phyloP scores from a whole-genome alignment of 2,888 invertebrate species.

The Drosophila gaucha region DNA sequence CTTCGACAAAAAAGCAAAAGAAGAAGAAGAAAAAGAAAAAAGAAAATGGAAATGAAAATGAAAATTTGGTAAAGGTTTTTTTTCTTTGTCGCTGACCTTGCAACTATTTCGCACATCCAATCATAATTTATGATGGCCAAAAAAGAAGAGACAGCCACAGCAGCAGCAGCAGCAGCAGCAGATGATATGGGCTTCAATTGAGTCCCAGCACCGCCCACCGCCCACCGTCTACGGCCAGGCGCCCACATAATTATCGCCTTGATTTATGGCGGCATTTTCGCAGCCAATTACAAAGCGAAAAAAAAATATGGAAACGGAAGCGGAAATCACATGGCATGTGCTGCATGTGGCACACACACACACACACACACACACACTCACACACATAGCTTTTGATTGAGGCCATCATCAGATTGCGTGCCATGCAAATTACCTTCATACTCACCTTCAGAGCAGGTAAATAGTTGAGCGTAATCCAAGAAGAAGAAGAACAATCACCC shows the following conservation, averaged over 20 bases:
- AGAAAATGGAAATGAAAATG: constrained; percentile 2
- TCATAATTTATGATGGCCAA: constrained; percentile 67
- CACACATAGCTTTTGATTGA: constrained; percentile 12
- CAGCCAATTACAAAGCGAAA: constrained; percentile 74
- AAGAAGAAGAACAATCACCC: neutral
- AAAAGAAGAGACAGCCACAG: neutral
- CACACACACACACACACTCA: neutral
- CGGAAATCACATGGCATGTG: constrained; percentile 58
- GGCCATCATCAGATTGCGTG: constrained; percentile 50
- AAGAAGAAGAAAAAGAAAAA: neutral
- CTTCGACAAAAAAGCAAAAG: neutral
- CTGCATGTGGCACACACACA: constrained; percentile 30
- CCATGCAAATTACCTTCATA: constrained; percentile 47
- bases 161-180: neutral
- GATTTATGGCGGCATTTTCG: constrained; percentile 78
- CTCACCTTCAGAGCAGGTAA: constrained; percentile 13
- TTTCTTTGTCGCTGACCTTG: constrained; percentile 31
- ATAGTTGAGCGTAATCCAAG: constrained; percentile 11
- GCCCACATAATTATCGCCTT: constrained; percentile 81
- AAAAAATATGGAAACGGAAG: constrained; percentile 39
- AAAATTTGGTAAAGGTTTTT: constrained; percentile 15
- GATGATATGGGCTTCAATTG: constrained; percentile 4
- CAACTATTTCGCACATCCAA: constrained; percentile 71
- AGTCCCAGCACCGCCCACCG: neutral
- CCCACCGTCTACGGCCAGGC: constrained; percentile 51